Conservation (phyloP, 1,140 invertebrate genomes). For the Cataglyphis hispanica region DNA sequence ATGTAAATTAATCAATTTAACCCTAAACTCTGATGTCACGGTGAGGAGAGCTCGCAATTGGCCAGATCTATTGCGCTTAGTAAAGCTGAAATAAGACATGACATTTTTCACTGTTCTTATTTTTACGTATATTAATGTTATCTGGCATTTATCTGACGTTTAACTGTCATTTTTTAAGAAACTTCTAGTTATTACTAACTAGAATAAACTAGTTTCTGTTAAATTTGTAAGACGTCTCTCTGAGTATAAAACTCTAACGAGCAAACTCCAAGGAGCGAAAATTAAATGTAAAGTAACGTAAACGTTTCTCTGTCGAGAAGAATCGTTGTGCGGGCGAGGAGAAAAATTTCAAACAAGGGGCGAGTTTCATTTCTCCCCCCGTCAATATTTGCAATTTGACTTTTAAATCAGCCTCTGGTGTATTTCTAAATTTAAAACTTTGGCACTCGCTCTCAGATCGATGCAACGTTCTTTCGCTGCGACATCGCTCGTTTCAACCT, state of each 20-base stretch:
- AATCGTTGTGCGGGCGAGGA: too few species aligned
- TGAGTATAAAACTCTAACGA: not conserved
- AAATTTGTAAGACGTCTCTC: not conserved
- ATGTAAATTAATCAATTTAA: conserved; percentile 55
- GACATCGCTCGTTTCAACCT: too few species aligned
- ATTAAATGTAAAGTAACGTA: not conserved
- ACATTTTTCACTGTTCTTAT: not conserved
- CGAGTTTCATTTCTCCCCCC: not conserved
- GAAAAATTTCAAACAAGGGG: too few species aligned
- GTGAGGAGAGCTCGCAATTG: conserved; percentile 10
- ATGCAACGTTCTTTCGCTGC: not conserved
- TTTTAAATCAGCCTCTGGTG: not conserved
- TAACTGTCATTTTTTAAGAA: not conserved
- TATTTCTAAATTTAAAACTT: conserved; percentile 32
- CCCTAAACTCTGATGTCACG: not conserved
- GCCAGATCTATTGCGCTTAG: not conserved
- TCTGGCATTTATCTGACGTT: not conserved
- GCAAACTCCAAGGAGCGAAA: not conserved
- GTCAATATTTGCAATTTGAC: not conserved
- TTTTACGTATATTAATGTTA: not conserved
- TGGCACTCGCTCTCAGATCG: not conserved
- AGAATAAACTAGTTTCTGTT: not conserved
- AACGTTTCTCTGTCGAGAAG: not conserved
- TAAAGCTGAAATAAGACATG: not conserved
- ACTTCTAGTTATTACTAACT: too few species aligned